Evolutionary conservation across 2,113 vertebrate genomes (phyloP).

Genomic region (Leucosticte australis): DNA sequence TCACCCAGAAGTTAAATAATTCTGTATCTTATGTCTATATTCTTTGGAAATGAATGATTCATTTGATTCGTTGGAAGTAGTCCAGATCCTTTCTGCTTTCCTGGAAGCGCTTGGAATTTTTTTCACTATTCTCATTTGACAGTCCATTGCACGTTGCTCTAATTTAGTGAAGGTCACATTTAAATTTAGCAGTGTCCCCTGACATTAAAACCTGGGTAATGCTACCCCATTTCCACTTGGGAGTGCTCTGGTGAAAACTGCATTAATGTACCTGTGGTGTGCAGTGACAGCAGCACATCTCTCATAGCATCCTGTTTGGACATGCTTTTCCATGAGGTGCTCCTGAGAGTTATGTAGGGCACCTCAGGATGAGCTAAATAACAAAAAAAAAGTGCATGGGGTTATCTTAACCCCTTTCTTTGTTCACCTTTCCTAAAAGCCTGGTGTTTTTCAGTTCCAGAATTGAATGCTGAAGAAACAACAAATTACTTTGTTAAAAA

Average conservation of each 20-base stretch:
- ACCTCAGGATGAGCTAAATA: not conserved
- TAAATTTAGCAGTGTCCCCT: not conserved
- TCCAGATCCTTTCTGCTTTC: not conserved
- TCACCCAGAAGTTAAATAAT: not conserved
- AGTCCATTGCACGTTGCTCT: not conserved
- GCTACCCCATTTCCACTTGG: not conserved
- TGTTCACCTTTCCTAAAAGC: not conserved
- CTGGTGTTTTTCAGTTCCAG: not conserved
- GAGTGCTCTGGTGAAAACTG: not conserved
- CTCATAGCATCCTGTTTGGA: not conserved
- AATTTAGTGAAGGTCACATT: slow-evolving; percentile 10
- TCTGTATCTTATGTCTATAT: not conserved
- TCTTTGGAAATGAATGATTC: not conserved
- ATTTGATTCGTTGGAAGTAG: not conserved
- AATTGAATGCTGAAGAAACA: not conserved
- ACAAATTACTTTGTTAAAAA: not conserved
- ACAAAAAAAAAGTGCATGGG: not conserved
- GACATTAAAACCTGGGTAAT: not conserved
- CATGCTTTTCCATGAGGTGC: not conserved
- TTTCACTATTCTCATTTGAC: not conserved
- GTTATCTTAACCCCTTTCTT: not conserved
- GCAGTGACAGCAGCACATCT: not conserved
- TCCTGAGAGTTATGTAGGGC: not conserved
- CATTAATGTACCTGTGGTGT: fast-evolving
- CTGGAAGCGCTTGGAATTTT: not conserved